Base-by-base conservation (phyloP, 1,140 invertebrate genomes). In the Bombus pyrosoma region DNA sequence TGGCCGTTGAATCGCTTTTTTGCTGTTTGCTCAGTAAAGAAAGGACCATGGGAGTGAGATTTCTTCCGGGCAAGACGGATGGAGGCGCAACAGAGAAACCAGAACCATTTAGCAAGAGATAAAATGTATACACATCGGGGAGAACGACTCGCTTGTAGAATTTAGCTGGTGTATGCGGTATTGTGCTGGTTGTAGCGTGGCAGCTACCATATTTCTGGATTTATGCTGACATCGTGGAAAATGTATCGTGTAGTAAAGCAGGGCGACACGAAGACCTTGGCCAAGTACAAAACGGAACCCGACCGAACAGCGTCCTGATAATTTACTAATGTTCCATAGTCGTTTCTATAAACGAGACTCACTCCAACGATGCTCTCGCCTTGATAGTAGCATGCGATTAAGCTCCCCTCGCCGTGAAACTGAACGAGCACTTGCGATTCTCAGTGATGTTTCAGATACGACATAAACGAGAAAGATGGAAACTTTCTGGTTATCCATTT, bases 201-300 rank as follows among this genome's bases (percentile, higher is more conserved):
- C 73, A 87, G 66, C 69, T 66, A 88, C 75, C 84, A 87, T 91
- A 90, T 91, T 91, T 91, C 85, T 91, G 75, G 85, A 90, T 91
- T 91, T 89, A 89, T 91, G 85, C 82, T 77, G 87, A 85, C 90
- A 68, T 78, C 62, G 37, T 83, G 47, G 81, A 79, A 80, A 91
- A 89, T 83, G 87, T 85, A 89, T 91, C 76, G 89, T 78, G 53
- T 85, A 82, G 86, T 85, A 89, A 91, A 86, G 79, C 79, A 81
- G 78, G 59, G 75, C 73, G 43, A 53, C 53, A 69, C 87, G 37
- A 79, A 81, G 57, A 32, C 47, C 73, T 41, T 39, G 82, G 53
- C 62, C 41, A 43, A 82, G 75, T 73, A 69, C 34, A 78, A 83
- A 90, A 83, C 75, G 78, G 73, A 78, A 28, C 22, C 37, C 2